Evolutionary conservation across 2,113 vertebrate species (phyloP), one percentile per base, ranked within the genome.

Genomic region (Aegypius monachus): DNA sequence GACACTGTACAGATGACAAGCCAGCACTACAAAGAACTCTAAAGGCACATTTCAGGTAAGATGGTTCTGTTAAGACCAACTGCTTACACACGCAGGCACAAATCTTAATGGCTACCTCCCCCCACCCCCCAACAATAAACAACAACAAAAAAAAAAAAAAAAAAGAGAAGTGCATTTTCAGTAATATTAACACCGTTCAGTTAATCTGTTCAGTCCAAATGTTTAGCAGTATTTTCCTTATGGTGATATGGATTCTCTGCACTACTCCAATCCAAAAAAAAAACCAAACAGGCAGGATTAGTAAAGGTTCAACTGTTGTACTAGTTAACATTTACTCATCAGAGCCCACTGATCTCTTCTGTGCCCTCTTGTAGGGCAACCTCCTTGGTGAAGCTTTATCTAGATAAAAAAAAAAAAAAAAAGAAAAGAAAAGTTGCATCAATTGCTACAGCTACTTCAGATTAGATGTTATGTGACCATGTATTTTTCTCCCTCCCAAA

Each of bases 261-360:
- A 97, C 97, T 97, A 95, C 97, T 95, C 95, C 97, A 96, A 95
- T 97, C 94, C 97, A 95, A 97, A 96, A 95, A 97, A 96, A 97
- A 94, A 94, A 67, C 81, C 96, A 84, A 90, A 93, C 94, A 94
- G 96, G 97, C 96, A 95, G 97, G 97, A 97, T 98, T 98, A 98
- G 96, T 95, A 97, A 97, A 97, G 97, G 97, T 96, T 95, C 94
- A 96, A 96, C 48, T 96, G 97, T 84, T 97, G 96, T 81, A 97
- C 95, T 97, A 94, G 95, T 95, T 93, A 97, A 96, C 89, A 97
- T 98, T 99, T 98, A 99, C 99, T 99, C 99, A 97, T 99, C 99
- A n/a, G 99, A 99, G 97, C 99, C 99, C 77, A 98, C 99, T 11
- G 99, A 98, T 97, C 99, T 99, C 95, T 99, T 99, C 98, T 99